Evolutionary conservation across 1,140 invertebrate species (phyloP).

Genomic region (Elysia chlorotica): DNA sequence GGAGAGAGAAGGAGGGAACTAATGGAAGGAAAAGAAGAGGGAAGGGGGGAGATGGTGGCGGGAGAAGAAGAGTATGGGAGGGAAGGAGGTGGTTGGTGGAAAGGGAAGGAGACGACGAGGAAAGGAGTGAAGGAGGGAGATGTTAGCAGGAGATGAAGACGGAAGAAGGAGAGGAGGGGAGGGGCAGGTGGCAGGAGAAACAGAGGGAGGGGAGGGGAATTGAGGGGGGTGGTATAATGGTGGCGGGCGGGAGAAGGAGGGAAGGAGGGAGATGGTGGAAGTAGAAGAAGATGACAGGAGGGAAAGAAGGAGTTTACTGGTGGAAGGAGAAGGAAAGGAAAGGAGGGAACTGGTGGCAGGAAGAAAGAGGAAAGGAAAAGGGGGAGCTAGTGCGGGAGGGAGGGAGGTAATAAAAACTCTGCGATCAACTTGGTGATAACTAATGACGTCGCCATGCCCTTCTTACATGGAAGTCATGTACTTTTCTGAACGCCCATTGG

Average conservation of each 20-base stretch:
- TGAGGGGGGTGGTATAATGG: too few species aligned
- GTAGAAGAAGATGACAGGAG: neutral
- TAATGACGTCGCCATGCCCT: too few species aligned
- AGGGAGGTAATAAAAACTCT: too few species aligned
- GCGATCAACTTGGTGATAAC: too few species aligned
- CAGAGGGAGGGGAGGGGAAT: neutral
- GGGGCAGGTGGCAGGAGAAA: neutral
- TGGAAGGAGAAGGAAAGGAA: neutral
- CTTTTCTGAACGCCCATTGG: too few species aligned
- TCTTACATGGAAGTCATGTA: too few species aligned
- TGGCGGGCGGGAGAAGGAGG: neutral
- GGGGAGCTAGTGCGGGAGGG: neutral
- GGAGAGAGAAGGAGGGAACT: too few species aligned
- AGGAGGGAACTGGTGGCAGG: neutral
- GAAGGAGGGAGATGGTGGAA: neutral
- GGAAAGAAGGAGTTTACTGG: too few species aligned
- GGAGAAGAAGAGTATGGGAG: too few species aligned
- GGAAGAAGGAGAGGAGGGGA: neutral
- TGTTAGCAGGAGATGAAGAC: neutral
- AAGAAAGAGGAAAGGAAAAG: constrained; percentile 2
- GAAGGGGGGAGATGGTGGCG: too few species aligned
- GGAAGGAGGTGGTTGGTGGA: neutral
- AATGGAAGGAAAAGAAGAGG: too few species aligned
- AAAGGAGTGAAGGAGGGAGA: neutral
- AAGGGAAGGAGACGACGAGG: neutral